phyloP scores from a whole-genome alignment of 2,797 vertebrate genomes.

The Nothura maculosa region DNA sequence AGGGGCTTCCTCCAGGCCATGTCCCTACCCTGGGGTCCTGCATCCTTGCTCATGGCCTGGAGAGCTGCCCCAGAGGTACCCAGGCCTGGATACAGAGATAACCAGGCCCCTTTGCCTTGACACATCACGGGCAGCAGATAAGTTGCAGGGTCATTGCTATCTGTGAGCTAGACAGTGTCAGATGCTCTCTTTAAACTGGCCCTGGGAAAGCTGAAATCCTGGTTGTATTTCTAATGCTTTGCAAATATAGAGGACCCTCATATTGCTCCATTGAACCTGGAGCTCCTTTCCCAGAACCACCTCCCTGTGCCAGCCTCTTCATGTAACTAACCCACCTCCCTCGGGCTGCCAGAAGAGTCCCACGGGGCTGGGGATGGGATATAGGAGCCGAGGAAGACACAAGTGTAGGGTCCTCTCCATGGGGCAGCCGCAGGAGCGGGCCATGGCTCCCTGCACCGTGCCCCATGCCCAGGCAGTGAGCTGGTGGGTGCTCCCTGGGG shows the following conservation, averaged over 20 bases:
- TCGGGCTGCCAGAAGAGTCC: background rate
- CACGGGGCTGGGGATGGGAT: background rate
- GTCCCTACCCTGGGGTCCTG: background rate
- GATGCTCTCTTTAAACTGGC: rapidly evolving
- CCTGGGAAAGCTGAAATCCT: background rate
- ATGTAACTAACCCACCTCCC: background rate
- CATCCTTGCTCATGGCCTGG: background rate
- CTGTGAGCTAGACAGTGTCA: rapidly evolving
- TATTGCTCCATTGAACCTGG: background rate
- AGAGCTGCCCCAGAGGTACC: background rate
- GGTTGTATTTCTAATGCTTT: background rate
- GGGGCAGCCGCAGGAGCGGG: rapidly evolving
- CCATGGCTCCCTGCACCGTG: background rate
- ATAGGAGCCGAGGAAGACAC: background rate
- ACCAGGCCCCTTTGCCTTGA: rapidly evolving
- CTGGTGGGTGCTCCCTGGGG: background rate
- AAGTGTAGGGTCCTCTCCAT: rapidly evolving
- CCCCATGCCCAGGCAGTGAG: background rate
- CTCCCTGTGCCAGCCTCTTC: rapidly evolving
- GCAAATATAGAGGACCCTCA: background rate
- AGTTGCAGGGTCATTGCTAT: background rate
- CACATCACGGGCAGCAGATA: rapidly evolving
- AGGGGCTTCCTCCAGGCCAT: rapidly evolving
- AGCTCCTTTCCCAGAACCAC: rapidly evolving
- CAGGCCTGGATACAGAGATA: rapidly evolving